phyloP scores from a whole-genome alignment of 30 jellyfish, hydroid and myxozoan genomes.

The Aurelia aurita region DNA sequence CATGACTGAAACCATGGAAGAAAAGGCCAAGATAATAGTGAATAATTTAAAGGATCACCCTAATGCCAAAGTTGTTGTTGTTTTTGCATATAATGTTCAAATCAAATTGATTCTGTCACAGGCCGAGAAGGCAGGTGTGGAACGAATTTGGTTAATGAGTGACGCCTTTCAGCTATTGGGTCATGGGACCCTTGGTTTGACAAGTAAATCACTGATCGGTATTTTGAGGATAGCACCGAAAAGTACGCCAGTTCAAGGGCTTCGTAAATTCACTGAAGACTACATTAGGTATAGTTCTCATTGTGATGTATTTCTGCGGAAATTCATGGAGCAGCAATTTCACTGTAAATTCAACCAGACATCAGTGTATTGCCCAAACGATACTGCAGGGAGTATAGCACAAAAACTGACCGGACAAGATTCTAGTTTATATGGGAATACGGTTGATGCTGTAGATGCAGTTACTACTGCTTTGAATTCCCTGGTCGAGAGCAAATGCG shows the following conservation, averaged over 20 bases:
- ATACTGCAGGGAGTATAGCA: conserved; percentile 35
- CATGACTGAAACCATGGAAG: conserved; percentile 31
- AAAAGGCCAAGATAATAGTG: conserved; percentile 56
- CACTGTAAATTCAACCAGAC: conserved; percentile 46
- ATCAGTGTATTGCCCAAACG: conserved; percentile 27
- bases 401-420: neutral
- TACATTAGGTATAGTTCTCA: conserved; percentile 25
- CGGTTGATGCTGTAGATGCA: conserved; percentile 71
- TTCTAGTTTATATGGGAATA: conserved; percentile 37
- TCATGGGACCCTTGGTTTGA: conserved; percentile 20
- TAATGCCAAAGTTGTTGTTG: conserved; percentile 76
- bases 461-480: conserved; percentile 38
- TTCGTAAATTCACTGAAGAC: conserved; percentile 39
- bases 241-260: conserved; percentile 42
- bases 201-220: conserved; percentile 53
- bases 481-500: conserved; percentile 9
- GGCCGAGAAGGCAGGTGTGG: conserved; percentile 54
- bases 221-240: conserved; percentile 68
- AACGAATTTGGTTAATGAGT: conserved; percentile 84
- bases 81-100: conserved; percentile 70
- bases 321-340: conserved; percentile 64
- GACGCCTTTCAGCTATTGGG: conserved; percentile 84
- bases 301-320: conserved; percentile 75
- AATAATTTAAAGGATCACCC: conserved; percentile 6
- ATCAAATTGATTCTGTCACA: conserved; percentile 64